Conservation (phyloP, 35 echinoderm and acorn worm species). For the Patiria miniata region DNA sequence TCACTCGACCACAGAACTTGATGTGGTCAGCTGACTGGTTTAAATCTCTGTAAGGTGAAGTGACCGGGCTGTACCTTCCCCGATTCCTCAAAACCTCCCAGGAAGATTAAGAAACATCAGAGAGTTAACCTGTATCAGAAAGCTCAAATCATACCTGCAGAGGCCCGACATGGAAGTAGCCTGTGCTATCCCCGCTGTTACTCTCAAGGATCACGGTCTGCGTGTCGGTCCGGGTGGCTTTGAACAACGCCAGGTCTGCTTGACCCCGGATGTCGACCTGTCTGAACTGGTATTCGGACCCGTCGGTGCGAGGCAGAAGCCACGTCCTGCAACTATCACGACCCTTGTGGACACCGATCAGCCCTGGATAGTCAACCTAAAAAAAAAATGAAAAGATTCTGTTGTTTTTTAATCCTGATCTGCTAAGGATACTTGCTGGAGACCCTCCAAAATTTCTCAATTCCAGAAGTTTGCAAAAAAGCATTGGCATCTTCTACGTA, state of each 20-base stretch:
- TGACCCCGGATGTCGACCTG: constrained; percentile 50
- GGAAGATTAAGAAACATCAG: too few relatives aligned
- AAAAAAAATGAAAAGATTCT: background rate
- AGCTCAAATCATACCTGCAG: constrained; percentile 60
- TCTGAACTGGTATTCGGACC: constrained; percentile 31
- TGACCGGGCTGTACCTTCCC: too few relatives aligned
- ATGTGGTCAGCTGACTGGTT: too few relatives aligned
- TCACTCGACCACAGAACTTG: too few relatives aligned
- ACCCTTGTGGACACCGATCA: constrained; percentile 41
- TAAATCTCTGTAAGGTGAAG: too few relatives aligned
- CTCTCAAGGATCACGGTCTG: constrained; percentile 36
- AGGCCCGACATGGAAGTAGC: constrained; percentile 79
- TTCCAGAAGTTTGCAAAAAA: too few relatives aligned
- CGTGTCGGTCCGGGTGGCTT: constrained; percentile 25
- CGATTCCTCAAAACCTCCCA: too few relatives aligned
- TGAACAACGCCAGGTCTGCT: constrained; percentile 72
- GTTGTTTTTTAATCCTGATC: too few relatives aligned
- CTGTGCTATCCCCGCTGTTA: constrained; percentile 64
- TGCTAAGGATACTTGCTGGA: too few relatives aligned
- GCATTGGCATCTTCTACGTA: too few relatives aligned
- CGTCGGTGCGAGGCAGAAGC: constrained; percentile 52
- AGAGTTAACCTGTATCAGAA: too few relatives aligned
- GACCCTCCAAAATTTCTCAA: too few relatives aligned
- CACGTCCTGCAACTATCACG: constrained; percentile 70
- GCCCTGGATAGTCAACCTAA: constrained; percentile 26